Conservation (phyloP, 2,888 invertebrate genomes). For the Ectemnius cavifrons region DNA sequence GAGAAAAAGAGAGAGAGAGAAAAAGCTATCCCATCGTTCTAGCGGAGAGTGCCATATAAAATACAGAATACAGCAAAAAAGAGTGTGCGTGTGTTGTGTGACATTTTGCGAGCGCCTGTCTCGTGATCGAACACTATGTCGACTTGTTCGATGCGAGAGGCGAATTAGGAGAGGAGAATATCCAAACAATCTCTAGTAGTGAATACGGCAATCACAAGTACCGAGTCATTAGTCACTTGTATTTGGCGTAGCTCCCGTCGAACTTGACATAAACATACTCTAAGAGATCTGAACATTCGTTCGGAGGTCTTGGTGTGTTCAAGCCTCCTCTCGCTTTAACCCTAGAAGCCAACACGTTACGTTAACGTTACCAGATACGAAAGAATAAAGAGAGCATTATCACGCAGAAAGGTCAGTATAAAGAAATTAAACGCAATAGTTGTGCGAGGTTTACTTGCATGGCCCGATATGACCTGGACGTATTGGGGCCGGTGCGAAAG, state of each 20-base stretch:
- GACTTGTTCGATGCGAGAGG: too few relatives aligned
- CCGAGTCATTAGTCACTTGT: slow-evolving; percentile 21
- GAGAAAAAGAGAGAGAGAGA: background rate
- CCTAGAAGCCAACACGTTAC: slow-evolving; percentile 25
- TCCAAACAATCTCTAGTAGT: background rate
- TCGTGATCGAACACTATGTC: too few relatives aligned
- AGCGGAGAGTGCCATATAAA: slow-evolving; percentile 5
- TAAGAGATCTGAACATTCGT: slow-evolving; percentile 48
- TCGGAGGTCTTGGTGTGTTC: slow-evolving; percentile 32
- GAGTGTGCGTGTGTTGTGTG: slow-evolving; percentile 2
- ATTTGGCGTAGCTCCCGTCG: background rate
- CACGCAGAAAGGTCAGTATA: background rate
- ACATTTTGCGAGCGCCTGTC: too few relatives aligned
- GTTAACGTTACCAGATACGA: background rate
- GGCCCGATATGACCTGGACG: too few relatives aligned
- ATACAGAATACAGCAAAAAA: background rate
- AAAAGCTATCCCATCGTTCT: background rate
- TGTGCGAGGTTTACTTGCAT: too few relatives aligned
- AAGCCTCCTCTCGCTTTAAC: slow-evolving; percentile 33
- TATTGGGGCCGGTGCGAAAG: too few relatives aligned
- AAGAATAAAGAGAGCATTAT: background rate
- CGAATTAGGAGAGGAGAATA: too few relatives aligned
- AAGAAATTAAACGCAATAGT: background rate
- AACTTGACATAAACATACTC: slow-evolving; percentile 51
- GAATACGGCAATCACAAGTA: background rate